Evolutionary conservation across 2,797 vertebrate species (phyloP), one percentile per base, ranked within the genome.

Genomic region (Melanotaenia maccullochi): DNA sequence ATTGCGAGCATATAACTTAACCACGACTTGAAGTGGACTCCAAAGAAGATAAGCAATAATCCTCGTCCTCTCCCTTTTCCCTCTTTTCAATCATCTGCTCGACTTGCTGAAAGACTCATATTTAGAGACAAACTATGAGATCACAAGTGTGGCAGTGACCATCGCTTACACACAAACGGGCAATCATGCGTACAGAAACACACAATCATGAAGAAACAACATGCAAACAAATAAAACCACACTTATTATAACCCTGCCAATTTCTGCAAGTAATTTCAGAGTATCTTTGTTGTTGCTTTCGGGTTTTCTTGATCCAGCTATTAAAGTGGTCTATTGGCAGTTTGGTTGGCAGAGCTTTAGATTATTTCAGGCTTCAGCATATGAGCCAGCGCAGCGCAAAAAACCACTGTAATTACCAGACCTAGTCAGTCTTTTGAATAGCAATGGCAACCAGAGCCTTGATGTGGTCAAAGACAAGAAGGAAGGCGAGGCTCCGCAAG

Each of bases 361-460:
- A 87, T 91, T 94, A 94, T 94, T 95, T 90, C 88, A 63, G 90
- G 88, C 78, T 70, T 68, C 36, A 22, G 79, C 65, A 57, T 82
- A 73, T 60, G 52, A 83, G 87, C 84, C 88, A 89, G 85, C 74
- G 61, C 83, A 85, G 82, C 82, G 87, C 90, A 88, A 91, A 78
- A 93, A 94, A 92, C 93, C 90, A 81, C 90, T 75, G 83, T 93
- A 94, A 94, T 95, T 94, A 93, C 85, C 89, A 93, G 88, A 88
- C 84, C 73, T 75, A 83, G 81, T 79, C 71, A 59, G 79, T 55
- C 85, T 86, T 93, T 91, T 90, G 90, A 89, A 86, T 76, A 84
- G 84, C 77, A 71, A 71, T 61, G 68, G 81, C 71, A 71, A 83
- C 80, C 63, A 63, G 76, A 82, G 74, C 90, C 90, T 93, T 94